These are phyloP conservation scores for Laticauda laticaudata DNA, from an alignment of 2,113 vertebrate species.

Conservation along the genomic window DNA sequence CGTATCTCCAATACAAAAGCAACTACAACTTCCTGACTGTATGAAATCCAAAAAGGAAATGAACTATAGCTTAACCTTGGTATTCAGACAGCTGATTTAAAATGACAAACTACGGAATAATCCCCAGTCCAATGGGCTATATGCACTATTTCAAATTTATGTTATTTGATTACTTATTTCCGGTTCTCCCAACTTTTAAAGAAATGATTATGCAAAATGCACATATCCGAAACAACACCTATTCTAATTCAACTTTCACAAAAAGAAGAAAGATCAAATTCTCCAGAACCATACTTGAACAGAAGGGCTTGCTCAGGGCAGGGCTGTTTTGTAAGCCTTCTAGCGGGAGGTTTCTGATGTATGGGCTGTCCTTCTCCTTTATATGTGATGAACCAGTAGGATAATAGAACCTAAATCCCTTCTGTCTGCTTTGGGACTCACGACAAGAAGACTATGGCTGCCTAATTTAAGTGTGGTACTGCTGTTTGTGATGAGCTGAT, in stretches of 20 bases:
- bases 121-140: background rate
- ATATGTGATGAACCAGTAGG: background rate
- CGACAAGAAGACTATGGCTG: background rate
- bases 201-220: background rate
- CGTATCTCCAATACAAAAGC: background rate
- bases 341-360: background rate
- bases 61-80: background rate
- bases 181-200: background rate
- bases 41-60: background rate
- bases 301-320: background rate
- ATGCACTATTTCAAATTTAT: background rate
- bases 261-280: background rate
- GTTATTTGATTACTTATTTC: background rate
- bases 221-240: background rate
- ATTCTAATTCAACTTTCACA: background rate
- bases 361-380: background rate
- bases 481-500: background rate
- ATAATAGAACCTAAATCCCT: background rate
- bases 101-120: background rate
- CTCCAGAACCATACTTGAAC: background rate
- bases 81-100: background rate
- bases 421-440: background rate
- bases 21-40: background rate
- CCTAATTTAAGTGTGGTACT: background rate
- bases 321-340: background rate